These are phyloP conservation scores for Steatocranus sp. DNA, from an alignment of 2,797 vertebrate genomes.

Conservation along the genomic window DNA sequence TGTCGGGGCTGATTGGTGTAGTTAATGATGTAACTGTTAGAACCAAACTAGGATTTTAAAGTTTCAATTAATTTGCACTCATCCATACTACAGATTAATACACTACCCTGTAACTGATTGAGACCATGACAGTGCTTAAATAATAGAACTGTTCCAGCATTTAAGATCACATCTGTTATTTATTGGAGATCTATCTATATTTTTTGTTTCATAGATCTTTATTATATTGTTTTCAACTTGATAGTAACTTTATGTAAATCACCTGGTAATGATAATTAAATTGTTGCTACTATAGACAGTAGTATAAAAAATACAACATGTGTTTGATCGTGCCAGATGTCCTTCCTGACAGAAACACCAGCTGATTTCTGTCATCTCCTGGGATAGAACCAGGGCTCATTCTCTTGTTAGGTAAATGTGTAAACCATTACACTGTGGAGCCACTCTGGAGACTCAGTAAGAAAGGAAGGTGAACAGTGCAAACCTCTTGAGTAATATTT, in stretches of 20 bases:
- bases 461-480: not conserved
- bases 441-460: not conserved
- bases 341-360: not conserved
- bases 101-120: not conserved
- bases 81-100: not conserved
- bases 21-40: not conserved
- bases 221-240: not conserved
- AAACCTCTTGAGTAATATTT: not conserved
- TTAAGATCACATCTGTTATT: not conserved
- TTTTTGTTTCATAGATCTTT: not conserved
- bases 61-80: not conserved
- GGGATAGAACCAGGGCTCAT: not conserved
- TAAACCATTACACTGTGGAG: not conserved
- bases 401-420: not conserved
- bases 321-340: not conserved
- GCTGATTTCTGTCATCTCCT: not conserved
- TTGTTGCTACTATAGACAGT: not conserved
- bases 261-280: not conserved
- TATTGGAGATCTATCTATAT: fast-evolving
- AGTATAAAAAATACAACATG: not conserved
- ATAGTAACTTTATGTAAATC: not conserved
- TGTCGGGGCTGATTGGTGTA: not conserved
- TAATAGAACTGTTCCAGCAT: not conserved
- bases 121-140: not conserved
- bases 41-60: not conserved